Base-by-base conservation (phyloP, 64 coral and sea anemone genomes). In the Porites lutea region DNA sequence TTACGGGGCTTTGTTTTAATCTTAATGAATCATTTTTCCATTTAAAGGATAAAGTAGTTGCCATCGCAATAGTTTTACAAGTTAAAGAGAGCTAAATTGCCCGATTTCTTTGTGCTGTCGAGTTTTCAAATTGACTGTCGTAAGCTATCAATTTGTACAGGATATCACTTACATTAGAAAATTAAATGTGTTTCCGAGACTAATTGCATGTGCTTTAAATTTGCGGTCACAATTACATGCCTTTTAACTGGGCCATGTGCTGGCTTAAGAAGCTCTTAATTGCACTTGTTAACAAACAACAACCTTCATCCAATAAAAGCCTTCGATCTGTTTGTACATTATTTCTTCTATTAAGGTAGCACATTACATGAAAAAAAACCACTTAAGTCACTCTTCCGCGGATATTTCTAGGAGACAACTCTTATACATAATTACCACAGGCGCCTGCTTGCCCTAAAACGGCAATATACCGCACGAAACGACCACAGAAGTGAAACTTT, bases 191-290 rank as follows among this genome's bases (percentile, higher is more conserved):
- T 68, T 84, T 84, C 81, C 81, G 81, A 84, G 81, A 68, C 46
- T 84, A 84, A 84, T 84, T 84, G 81, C 63, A 69, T 84, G 63
- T 65, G 59, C 81, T 84, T 84, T 60, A 82, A 82, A 82, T 82
- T 57, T 82, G 79, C 55, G 79, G 59, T 64, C 79, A 65, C 75
- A 78, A 78, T 55, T 78, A 78, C 6, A 82, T 44, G 45, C 59
- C 79, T 82, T 82, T 82, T 82, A 82, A 82, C 79, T 48, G 8
- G 62, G 47, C 81, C 81, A 84, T 84, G 81, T 69, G 81, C 81
- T 84, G 62, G 14, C 62, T 84, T 84, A 51, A 84, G 81, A 48
- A 69, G 81, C 48, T 19, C 65, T 82, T 82, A 82, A 82, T 65
- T 82, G 79, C 58, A 60, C 58, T 16, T 84, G 19, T 84, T 64